These are phyloP conservation scores for Brenthis hecate DNA, from an alignment of 2,888 invertebrate genomes.

Conservation along the genomic window DNA sequence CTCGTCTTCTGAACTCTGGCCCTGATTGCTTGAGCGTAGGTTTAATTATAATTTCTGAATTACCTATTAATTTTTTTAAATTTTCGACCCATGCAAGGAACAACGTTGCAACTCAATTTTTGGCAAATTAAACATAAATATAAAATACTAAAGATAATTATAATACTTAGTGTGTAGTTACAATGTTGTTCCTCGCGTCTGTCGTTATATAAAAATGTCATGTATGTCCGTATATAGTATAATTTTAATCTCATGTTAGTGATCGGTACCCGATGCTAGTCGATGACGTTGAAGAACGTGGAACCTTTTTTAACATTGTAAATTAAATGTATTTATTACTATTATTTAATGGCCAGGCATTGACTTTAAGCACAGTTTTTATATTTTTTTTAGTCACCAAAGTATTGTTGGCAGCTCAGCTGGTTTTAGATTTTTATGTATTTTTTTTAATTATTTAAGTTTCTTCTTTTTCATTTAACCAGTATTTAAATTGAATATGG, in stretches of 20 bases:
- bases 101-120: no score
- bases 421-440: slow-evolving; percentile 32
- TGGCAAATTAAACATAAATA: no score
- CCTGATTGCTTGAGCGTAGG: no score
- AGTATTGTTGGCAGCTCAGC: slow-evolving; percentile 43
- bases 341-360: slow-evolving; percentile 4
- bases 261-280: slow-evolving; percentile 38
- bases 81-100: no score
- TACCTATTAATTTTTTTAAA: not conserved
- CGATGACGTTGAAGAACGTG: slow-evolving; percentile 23
- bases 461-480: not conserved
- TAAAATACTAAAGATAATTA: no score
- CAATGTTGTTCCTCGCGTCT: no score
- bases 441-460: slow-evolving; percentile 18
- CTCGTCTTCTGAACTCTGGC: not conserved
- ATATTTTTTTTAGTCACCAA: slow-evolving; percentile 28
- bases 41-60: not conserved
- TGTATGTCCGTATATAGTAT: slow-evolving; percentile 6
- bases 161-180: no score
- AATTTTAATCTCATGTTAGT: slow-evolving; percentile 25
- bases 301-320: slow-evolving; percentile 9
- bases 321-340: slow-evolving; percentile 20
- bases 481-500: not conserved
- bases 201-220: not conserved
- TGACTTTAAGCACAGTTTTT: slow-evolving; percentile 10